Evolutionary conservation across 2,113 vertebrate genomes (phyloP).

Genomic region (Rhabdomys dilectus): DNA sequence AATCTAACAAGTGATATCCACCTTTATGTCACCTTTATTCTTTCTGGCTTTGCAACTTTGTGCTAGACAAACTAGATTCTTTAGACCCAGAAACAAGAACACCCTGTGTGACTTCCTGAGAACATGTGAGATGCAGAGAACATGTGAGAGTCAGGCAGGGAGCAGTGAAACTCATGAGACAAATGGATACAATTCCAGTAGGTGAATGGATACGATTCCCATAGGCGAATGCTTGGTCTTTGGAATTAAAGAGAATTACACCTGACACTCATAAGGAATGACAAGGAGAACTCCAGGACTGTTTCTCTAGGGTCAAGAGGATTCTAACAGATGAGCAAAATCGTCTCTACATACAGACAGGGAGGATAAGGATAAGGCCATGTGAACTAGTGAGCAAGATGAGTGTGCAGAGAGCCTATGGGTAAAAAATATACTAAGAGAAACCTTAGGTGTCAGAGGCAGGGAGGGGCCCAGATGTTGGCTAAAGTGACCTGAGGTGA

Average conservation of each 20-base stretch:
- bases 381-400: not conserved
- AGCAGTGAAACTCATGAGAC: conserved; percentile 11
- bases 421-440: not conserved
- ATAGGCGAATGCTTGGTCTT: not conserved
- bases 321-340: not conserved
- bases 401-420: not conserved
- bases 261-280: conserved; percentile 38
- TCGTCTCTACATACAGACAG: not conserved
- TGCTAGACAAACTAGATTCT: conserved; percentile 30
- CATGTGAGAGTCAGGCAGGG: not conserved
- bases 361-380: not conserved
- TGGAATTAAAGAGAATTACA: not conserved
- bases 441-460: not conserved
- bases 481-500: not conserved
- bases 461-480: not conserved
- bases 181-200: not conserved
- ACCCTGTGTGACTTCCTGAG: conserved; percentile 3
- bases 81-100: conserved; percentile 6
- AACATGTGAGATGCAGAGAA: not conserved
- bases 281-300: conserved; percentile 4
- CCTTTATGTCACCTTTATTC: conserved; percentile 9
- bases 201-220: not conserved
- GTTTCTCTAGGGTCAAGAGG: not conserved
- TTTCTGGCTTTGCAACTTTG: not conserved
- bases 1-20: conserved; percentile 35